These are phyloP conservation scores for Cossypha polioptera DNA, from an alignment of 2,797 vertebrate species.

Conservation along the genomic window DNA sequence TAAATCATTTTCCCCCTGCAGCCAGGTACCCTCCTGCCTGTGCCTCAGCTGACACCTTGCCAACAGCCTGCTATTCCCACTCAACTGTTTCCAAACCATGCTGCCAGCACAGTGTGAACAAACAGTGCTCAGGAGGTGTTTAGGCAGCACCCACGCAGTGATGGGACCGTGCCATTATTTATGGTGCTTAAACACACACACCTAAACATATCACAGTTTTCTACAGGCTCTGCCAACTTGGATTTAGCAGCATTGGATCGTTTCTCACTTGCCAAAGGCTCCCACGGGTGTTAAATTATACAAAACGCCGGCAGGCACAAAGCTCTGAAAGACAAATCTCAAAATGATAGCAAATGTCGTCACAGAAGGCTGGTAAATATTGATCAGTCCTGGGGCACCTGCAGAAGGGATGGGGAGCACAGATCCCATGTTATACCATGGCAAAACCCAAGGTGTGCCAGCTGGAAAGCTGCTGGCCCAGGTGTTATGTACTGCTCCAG, in stretches of 20 bases:
- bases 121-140: not conserved
- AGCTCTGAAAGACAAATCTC: not conserved
- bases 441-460: not conserved
- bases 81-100: not conserved
- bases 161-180: not conserved
- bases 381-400: not conserved
- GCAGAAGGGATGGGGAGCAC: not conserved
- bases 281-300: not conserved
- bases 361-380: not conserved
- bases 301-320: not conserved
- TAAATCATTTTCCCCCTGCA: rapidly evolving
- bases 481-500: not conserved
- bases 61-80: not conserved
- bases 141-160: rapidly evolving
- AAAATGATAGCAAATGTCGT: not conserved
- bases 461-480: not conserved
- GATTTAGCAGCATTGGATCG: rapidly evolving
- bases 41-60: not conserved
- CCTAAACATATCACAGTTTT: not conserved
- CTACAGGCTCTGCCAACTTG: not conserved
- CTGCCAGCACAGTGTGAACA: not conserved
- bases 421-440: rapidly evolving
- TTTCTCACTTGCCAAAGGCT: not conserved
- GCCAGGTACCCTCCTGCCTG: not conserved
- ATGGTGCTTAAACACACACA: not conserved